Evolutionary conservation across 2,113 vertebrate genomes (phyloP), one percentile per base, ranked within the genome.

Genomic region (Ictalurus punctatus): DNA sequence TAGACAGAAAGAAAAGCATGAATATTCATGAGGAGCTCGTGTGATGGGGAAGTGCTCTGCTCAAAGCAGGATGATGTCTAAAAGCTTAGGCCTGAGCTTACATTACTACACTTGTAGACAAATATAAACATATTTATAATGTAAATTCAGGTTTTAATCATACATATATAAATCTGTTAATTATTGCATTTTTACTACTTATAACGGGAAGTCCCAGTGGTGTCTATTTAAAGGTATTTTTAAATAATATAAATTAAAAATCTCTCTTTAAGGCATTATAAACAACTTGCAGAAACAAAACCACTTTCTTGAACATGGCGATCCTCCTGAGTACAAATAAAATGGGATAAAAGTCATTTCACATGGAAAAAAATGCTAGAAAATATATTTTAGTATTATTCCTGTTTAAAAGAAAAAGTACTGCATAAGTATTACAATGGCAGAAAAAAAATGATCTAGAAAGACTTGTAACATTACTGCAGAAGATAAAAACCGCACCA

Each of bases 21-120:
- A 89, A 92, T 89, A 90, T 86, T 89, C 37, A 91, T 85, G 48
- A 58, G 63, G 37, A 63, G 67, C 86, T 82, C 78, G 25, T 52
- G 82, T 87, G 87, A 89, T 48, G 30, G 34, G 48, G 82, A 80
- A 84, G 25, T 58, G 88, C 58, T 61, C 52, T 21, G 44, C 87
- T 80, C 82, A 85, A 63, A 44, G 65, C 61, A 37, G 54, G 52
- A 63, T 1, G 17, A 63, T 10, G 7, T 40, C 81, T 27, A 37
- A 16, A 40, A 25, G 30, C 52, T 81, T 2, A 37, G 69, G 34
- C 73, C 44, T 21, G 19, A 10, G 8, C 12, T 79, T 27, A 9
- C 40, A 27, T 30, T 40, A 40, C 19, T 25, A 25, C 56, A 19
- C 10, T 40, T 27, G 40, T 5, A 14, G 81, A 83, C 34, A 25